Evolutionary conservation across 2,888 invertebrate species (phyloP), one percentile per base, ranked within the genome.

Genomic region (Agonum fuliginosum): DNA sequence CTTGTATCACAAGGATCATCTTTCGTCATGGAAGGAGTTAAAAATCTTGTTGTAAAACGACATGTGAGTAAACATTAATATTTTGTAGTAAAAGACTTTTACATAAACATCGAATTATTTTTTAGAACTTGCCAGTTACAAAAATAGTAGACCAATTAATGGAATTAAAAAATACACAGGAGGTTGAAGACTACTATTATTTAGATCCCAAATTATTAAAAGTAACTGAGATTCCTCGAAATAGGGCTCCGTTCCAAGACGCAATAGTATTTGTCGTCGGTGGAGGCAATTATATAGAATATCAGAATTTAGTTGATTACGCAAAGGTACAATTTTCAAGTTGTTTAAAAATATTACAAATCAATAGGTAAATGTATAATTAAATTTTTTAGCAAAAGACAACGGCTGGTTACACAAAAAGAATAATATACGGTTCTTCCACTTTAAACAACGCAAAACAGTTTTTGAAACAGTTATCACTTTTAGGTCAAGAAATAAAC

Each of bases 11-110:
- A 98, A 85, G 98, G 98, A 19, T 99, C 98, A 0, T 96, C 97
- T 34, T 98, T 99, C 86, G 98, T 99, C 0, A 99, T 99, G 98
- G 99, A 99, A 87, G 99, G 98, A 37, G 98, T 99, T 0, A 97
- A 98, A 87, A 99, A 99, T 89, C 91, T 99, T 83, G 99, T 99
- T 14, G 96, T 99, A 5, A 99, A 99, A 87, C 94, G 96, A 89
- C 98, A 99, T 88, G 96, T 96, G 86, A 91, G 93, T 91, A 58
- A n/a, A n/a, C 14, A 5, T 48, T 58, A 3, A 6, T 62, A 14
- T 34, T 76, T 37, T 51, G 43, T 65, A 46, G 17, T 48, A 37
- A 14, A 48, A 20, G 19, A 67, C 22, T 37, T 22, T 51, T 12
- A 71, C 6, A 71, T 72, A 43, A 41, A 51, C 1, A 37, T 75